A percentile compares a stretch with the other conserved stretches of the same genome.
These are phyloP conservation scores for Eupeodes latifasciatus DNA, from an alignment of 2,888 invertebrate species.

Conservation along the genomic window DNA sequence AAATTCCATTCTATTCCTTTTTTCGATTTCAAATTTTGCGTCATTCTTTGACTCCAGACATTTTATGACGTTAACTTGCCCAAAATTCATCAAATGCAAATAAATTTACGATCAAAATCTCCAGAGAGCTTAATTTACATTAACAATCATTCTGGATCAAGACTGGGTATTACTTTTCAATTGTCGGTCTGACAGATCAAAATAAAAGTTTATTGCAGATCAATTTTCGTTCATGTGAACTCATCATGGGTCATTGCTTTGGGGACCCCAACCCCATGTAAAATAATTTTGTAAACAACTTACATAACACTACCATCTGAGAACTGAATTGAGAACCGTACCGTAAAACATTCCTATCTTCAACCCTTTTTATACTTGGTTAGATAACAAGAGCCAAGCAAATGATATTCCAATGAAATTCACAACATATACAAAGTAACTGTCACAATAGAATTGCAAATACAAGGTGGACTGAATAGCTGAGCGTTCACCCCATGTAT, in stretches of 20 bases:
- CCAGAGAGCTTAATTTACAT: neutral
- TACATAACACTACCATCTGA: slow-evolving; percentile 51
- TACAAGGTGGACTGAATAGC: slow-evolving; percentile 74
- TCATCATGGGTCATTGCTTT: slow-evolving; percentile 50
- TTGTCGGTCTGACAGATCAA: neutral
- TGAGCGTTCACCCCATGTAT: slow-evolving; percentile 61
- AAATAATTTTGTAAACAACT: slow-evolving; percentile 47
- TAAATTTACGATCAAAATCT: neutral
- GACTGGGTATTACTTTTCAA: neutral
- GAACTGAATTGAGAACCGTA: neutral
- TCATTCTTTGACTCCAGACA: slow-evolving; percentile 11
- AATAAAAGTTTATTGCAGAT: neutral
- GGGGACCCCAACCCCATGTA: slow-evolving; percentile 19
- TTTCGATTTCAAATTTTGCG: neutral
- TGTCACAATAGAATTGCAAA: slow-evolving; percentile 76
- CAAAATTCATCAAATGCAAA: slow-evolving; percentile 3
- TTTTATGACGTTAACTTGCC: neutral
- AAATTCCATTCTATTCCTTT: neutral
- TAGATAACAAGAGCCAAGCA: slow-evolving; percentile 51
- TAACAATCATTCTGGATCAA: neutral
- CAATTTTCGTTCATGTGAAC: neutral
- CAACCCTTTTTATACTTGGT: slow-evolving; percentile 34
- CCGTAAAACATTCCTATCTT: slow-evolving; percentile 12
- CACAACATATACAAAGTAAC: slow-evolving; percentile 64
- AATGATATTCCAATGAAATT: slow-evolving; percentile 66